Evolutionary conservation across 1,140 invertebrate genomes (phyloP).

Genomic region (Lordiphosa collinella): DNA sequence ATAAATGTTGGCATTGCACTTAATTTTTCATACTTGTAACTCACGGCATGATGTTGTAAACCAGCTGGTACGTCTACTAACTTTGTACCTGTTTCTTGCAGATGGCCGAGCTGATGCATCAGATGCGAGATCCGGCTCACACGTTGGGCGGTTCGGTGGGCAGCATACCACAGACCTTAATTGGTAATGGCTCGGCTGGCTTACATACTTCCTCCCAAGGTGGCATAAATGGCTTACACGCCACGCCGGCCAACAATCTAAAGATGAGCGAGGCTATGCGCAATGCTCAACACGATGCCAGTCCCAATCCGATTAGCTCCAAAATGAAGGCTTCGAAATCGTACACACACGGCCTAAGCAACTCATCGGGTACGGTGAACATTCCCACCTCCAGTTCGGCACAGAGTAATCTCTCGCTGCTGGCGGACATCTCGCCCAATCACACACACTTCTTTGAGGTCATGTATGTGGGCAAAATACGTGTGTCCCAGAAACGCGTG

Average conservation of each 20-base stretch:
- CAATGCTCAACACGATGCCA: constrained; percentile 72
- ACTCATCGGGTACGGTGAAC: constrained; percentile 75
- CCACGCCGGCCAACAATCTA: constrained; percentile 74
- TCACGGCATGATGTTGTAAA: constrained; percentile 32
- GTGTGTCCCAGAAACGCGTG: constrained; percentile 91
- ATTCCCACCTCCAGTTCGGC: constrained; percentile 74
- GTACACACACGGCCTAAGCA: constrained; percentile 76
- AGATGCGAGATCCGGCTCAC: constrained; percentile 78
- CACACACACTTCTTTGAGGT: constrained; percentile 93
- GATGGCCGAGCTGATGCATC: constrained; percentile 79
- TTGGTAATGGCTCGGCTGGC: constrained; percentile 37
- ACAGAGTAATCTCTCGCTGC: constrained; percentile 82
- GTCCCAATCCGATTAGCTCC: constrained; percentile 69
- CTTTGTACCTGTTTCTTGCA: constrained; percentile 22
- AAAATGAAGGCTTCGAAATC: constrained; percentile 79
- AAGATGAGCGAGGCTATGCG: constrained; percentile 73
- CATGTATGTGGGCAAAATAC: constrained; percentile 93
- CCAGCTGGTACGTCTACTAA: constrained; percentile 3
- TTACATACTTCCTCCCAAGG: constrained; percentile 37
- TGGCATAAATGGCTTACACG: constrained; percentile 56
- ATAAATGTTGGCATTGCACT: constrained; percentile 1
- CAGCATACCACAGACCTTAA: constrained; percentile 75
- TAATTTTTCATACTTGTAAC: constrained; percentile 2
- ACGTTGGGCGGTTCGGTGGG: constrained; percentile 77
- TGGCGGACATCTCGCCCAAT: constrained; percentile 89